Evolutionary conservation across 2,888 invertebrate species (phyloP).

Genomic region (Syrista parreyssii): DNA sequence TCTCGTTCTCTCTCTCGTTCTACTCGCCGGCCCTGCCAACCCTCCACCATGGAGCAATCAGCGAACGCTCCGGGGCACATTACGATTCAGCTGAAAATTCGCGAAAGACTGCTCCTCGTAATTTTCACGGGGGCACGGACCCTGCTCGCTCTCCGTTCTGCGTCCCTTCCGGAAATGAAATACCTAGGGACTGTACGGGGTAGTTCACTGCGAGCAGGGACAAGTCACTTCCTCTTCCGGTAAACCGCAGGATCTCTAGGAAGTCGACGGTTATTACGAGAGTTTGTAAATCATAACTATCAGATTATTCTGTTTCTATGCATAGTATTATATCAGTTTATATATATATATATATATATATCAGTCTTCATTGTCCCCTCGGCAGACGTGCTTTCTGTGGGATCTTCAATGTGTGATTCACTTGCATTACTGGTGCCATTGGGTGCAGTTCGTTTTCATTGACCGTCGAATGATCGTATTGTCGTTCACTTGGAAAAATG

Average conservation of each 20-base stretch:
- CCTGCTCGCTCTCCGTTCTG: background rate
- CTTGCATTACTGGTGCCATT: background rate
- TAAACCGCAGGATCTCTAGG: background rate
- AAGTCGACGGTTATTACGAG: background rate
- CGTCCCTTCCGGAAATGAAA: background rate
- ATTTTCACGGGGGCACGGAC: background rate
- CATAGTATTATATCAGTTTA: too few species aligned
- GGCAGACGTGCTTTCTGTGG: too few species aligned
- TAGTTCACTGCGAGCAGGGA: background rate
- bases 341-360: too few species aligned
- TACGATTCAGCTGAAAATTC: background rate
- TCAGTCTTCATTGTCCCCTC: too few species aligned
- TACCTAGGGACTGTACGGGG: background rate
- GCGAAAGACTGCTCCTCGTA: background rate
- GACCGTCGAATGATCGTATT: background rate
- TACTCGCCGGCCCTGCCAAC: conserved; percentile 17
- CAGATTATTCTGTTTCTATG: background rate
- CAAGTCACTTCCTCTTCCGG: background rate
- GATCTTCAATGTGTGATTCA: background rate
- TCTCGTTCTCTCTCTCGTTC: background rate
- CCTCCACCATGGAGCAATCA: background rate
- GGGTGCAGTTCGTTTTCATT: background rate
- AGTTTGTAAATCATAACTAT: background rate
- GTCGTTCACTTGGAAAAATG: background rate
- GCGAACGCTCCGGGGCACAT: background rate